These are phyloP conservation scores for Chymomyza costata DNA, from an alignment of 1,140 invertebrate species.

Conservation along the genomic window DNA sequence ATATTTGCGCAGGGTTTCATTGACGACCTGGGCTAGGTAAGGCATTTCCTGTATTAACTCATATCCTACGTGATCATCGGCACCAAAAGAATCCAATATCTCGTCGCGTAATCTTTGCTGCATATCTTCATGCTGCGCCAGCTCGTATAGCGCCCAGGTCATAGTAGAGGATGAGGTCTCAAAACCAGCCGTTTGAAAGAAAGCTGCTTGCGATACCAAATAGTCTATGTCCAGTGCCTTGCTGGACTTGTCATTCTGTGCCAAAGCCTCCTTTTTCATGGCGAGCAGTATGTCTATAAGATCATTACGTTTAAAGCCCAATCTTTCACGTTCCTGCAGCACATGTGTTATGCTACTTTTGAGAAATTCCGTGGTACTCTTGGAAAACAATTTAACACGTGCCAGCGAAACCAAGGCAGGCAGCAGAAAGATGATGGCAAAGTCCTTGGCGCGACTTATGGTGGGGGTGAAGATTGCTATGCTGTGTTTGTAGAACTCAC, in stretches of 20 bases:
- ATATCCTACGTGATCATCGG: conserved; percentile 78
- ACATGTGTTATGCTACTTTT: conserved; percentile 53
- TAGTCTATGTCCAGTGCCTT: conserved; percentile 31
- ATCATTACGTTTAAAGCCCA: conserved; percentile 65
- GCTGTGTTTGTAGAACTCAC: conserved; percentile 74
- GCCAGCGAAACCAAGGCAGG: conserved; percentile 39
- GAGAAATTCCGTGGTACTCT: conserved; percentile 53
- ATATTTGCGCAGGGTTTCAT: conserved; percentile 74
- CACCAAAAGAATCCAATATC: conserved; percentile 77
- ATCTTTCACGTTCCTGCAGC: conserved; percentile 59
- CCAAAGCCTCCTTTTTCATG: conserved; percentile 52
- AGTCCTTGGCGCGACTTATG: conserved; percentile 76
- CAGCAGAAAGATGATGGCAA: conserved; percentile 75
- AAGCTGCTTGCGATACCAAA: conserved; percentile 81
- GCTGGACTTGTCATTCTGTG: conserved; percentile 11
- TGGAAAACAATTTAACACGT: conserved; percentile 49
- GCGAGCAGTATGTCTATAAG: conserved; percentile 75
- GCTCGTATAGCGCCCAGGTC: conserved; percentile 80
- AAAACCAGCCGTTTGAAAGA: conserved; percentile 84
- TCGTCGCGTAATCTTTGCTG: conserved; percentile 81
- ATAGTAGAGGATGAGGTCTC: conserved; percentile 86
- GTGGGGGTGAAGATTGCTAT: conserved; percentile 76
- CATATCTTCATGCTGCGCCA: conserved; percentile 81
- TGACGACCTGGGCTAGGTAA: conserved; percentile 79
- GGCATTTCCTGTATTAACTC: conserved; percentile 80